A percentile compares a stretch with the other conserved stretches of the same genome.
phyloP scores from a whole-genome alignment of 2,113 vertebrate species.

The Synodontis membranacea region DNA sequence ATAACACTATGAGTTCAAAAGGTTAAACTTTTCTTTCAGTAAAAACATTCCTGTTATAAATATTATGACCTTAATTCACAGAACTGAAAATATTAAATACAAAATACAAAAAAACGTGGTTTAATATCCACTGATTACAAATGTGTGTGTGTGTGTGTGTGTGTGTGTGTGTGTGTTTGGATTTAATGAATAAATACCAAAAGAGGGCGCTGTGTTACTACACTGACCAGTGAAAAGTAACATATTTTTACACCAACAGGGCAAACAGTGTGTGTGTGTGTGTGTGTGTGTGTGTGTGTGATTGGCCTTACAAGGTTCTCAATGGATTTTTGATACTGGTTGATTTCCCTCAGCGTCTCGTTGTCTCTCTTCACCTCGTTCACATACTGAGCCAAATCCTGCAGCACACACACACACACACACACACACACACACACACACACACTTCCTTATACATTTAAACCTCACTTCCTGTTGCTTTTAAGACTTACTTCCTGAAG shows the following conservation, averaged over 20 bases:
- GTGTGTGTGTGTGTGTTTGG: background rate
- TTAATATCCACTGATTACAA: background rate
- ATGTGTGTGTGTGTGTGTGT: slow-evolving; percentile 15
- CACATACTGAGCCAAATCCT: slow-evolving; percentile 98
- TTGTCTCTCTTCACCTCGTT: slow-evolving; percentile 99
- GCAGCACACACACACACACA: slow-evolving; percentile 49
- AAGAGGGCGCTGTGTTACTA: background rate
- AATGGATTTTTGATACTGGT: slow-evolving; percentile 94
- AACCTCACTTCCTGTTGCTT: background rate
- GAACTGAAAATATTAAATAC: too few species aligned
- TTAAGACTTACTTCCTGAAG: background rate
- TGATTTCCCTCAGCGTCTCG: slow-evolving; percentile 92
- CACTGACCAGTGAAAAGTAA: background rate
- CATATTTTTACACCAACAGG: background rate
- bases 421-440: slow-evolving; percentile 42
- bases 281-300: slow-evolving; percentile 12
- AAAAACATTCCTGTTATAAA: too few species aligned
- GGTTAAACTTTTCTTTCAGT: too few species aligned
- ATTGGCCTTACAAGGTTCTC: slow-evolving; percentile 86
- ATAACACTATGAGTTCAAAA: too few species aligned
- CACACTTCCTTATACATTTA: slow-evolving; percentile 52
- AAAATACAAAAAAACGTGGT: too few species aligned
- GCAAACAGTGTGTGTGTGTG: background rate
- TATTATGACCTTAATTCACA: background rate
- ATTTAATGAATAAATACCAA: too few species aligned